These are phyloP conservation scores for Spodoptera littoralis DNA, from an alignment of 2,888 invertebrate genomes.

Conservation along the genomic window DNA sequence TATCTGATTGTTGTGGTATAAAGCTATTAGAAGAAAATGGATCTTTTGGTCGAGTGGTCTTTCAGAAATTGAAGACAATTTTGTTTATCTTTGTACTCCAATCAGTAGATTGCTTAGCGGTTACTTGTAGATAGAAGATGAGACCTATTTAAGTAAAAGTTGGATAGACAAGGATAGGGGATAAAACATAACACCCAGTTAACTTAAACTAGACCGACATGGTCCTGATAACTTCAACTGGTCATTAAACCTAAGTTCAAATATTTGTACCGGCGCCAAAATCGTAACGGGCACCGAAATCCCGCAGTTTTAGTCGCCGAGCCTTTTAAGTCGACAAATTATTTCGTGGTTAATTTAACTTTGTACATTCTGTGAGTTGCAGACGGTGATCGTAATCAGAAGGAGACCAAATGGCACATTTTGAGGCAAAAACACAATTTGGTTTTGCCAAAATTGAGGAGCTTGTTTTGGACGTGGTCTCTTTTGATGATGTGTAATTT, in stretches of 20 bases:
- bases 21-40: too few relatives aligned
- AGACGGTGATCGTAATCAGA: conserved; percentile 22
- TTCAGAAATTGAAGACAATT: too few relatives aligned
- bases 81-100: too few relatives aligned
- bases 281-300: conserved; percentile 3
- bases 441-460: conserved; percentile 8
- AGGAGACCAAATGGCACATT: background rate
- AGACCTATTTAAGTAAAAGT: too few relatives aligned
- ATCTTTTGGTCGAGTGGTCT: too few relatives aligned
- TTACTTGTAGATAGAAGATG: too few relatives aligned
- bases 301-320: background rate
- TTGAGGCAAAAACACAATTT: conserved; percentile 24
- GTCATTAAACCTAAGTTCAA: conserved; percentile 11
- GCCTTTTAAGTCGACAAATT: conserved; percentile 31
- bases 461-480: too few relatives aligned
- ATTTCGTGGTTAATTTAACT: conserved; percentile 46
- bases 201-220: background rate
- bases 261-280: conserved; percentile 14
- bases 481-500: too few relatives aligned
- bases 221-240: background rate
- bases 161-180: too few relatives aligned
- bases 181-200: too few relatives aligned
- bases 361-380: conserved; percentile 32
- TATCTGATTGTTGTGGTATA: too few relatives aligned
- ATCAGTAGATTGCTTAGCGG: too few relatives aligned